Base-by-base conservation (phyloP, 2,797 vertebrate genomes). In the Cirrhinus molitorella region DNA sequence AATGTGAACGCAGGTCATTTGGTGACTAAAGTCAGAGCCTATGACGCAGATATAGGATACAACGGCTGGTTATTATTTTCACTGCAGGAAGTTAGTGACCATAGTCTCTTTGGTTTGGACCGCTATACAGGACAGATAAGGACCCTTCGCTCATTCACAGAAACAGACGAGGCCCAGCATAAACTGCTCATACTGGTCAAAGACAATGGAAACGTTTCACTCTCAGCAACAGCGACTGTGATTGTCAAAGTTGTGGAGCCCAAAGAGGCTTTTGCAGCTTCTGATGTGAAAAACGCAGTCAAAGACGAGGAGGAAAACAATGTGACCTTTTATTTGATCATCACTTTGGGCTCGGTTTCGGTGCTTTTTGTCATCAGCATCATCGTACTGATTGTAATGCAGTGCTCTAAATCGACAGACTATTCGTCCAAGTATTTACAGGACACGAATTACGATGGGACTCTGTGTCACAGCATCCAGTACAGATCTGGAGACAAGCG, bases 31-130 rank as follows among this genome's bases (percentile, higher is more conserved):
- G 75, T 91, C 12, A 80, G 79, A 79, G 89, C 85, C 13, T 86
- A 77, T 49, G 88, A 88, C n/a, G 80, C 90, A 85, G 91, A 91
- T 86, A 81, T 91, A 65, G 91, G 91, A 83, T 92, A 92, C 85
- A 92, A 91, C 67, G 91, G 89, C 68, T 89, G 91, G 90, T 85
- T 92, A 49, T 85, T 90, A 16, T 92, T 89, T 77, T 91, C 91
- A 74, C 80, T 90, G 45, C 86, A 86, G 85, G 83, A 91, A 77
- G 84, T 89, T 4, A 89, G 73, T 85, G 89, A 92, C 75, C 89
- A 89, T 88, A 90, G 84, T 83, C 83, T 91, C 5, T 92, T 91
- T 86, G 81, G 57, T 84, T 83, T 92, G 89, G 90, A 90, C 74
- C 87, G 88, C 40, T 90, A 90, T 61, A 91, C 91, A 82, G 91